phyloP scores from a whole-genome alignment of 1,140 invertebrate species.

The Drosophila pandora region DNA sequence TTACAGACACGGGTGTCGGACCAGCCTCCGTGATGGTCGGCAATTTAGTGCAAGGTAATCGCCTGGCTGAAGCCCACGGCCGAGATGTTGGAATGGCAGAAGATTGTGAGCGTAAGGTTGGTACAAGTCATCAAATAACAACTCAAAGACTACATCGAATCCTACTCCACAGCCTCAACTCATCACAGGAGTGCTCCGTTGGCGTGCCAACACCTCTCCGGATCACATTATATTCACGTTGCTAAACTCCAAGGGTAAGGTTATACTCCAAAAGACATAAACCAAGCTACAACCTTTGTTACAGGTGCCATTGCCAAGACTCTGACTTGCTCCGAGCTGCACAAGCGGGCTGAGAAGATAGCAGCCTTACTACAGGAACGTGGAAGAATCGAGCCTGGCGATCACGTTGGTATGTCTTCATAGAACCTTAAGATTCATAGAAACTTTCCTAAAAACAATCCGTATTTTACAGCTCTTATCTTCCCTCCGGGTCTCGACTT shows the following conservation, averaged over 20 bases:
- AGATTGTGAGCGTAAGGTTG: conserved; percentile 94
- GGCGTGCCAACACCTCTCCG: conserved; percentile 96
- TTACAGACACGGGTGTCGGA: conserved; percentile 94
- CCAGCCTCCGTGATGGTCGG: conserved; percentile 99
- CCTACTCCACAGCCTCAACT: conserved; percentile 92
- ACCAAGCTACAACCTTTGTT: neutral
- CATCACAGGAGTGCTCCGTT: conserved; percentile 98
- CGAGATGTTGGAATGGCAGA: conserved; percentile 95
- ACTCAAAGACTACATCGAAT: neutral
- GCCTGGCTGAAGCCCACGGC: conserved; percentile 97
- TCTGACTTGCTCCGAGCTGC: conserved; percentile 96
- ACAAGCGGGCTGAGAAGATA: conserved; percentile 98
- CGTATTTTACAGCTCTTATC: conserved; percentile 89
- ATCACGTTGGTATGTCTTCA: conserved; percentile 90
- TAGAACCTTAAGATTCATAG: neutral
- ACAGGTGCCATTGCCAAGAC: conserved; percentile 92
- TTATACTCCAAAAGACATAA: no score
- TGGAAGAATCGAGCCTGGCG: conserved; percentile 97
- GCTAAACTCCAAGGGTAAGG: conserved; percentile 92
- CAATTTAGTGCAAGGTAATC: conserved; percentile 98
- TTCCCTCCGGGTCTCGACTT: conserved; percentile 99
- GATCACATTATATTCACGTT: conserved; percentile 99
- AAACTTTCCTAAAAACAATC: neutral
- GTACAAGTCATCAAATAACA: conserved; percentile 1
- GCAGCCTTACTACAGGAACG: conserved; percentile 97